Conservation (phyloP, 2,888 invertebrate species). For the Harmothoe impar region DNA sequence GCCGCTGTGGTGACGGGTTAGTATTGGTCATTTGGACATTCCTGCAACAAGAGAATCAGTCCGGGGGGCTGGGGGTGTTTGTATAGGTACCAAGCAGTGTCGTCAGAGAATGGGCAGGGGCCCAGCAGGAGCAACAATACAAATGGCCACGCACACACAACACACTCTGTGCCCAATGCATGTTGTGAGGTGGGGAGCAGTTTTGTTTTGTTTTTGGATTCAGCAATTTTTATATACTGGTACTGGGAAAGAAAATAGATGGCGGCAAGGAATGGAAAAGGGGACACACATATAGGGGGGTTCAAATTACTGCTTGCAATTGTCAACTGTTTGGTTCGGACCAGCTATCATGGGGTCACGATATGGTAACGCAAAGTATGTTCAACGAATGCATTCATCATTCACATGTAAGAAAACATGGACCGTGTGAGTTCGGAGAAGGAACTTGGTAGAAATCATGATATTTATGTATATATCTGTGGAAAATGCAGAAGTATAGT, state of each 20-base stretch:
- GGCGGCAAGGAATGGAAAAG: neutral
- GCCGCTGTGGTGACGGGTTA: neutral
- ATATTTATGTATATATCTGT: no score
- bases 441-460: conserved; percentile 28
- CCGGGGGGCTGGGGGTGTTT: neutral
- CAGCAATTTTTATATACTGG: no score
- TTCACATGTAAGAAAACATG: conserved; percentile 51
- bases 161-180: neutral
- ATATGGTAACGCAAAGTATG: conserved; percentile 37
- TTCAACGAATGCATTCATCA: conserved; percentile 45
- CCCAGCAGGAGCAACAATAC: neutral
- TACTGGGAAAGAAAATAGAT: neutral
- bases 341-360: neutral
- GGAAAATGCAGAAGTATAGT: neutral
- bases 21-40: conserved; percentile 25
- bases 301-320: conserved; percentile 59
- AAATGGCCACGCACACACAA: neutral
- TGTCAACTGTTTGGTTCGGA: conserved; percentile 36
- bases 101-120: conserved; percentile 3
- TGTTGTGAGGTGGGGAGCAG: neutral
- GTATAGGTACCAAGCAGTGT: neutral
- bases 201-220: neutral
- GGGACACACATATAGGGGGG: neutral
- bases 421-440: conserved; percentile 25
- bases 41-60: conserved; percentile 41